Evolutionary conservation across 1,140 invertebrate genomes (phyloP).

Genomic region (Lordiphosa stackelbergi): DNA sequence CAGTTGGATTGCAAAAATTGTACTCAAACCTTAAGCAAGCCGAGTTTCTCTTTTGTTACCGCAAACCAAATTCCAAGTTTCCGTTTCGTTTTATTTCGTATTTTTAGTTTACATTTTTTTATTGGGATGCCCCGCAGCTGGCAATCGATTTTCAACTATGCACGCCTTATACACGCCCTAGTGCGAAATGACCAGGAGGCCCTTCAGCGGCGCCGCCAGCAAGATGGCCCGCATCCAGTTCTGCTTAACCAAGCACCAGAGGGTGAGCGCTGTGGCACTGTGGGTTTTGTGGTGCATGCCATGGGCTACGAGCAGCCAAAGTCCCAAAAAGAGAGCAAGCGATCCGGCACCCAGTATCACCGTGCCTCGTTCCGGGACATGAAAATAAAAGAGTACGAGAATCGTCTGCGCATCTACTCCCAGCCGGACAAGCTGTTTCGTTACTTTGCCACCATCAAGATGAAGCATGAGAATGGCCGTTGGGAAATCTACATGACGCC

Average conservation of each 20-base stretch:
- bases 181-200: not conserved
- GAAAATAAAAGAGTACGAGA: constrained; percentile 46
- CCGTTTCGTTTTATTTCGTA: constrained; percentile 4
- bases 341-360: constrained; percentile 1
- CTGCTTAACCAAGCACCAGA: too few species aligned
- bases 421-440: constrained; percentile 37
- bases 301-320: not conserved
- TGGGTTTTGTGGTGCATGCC: not conserved
- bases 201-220: not conserved
- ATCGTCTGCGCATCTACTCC: constrained; percentile 33
- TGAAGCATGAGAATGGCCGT: constrained; percentile 10
- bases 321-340: not conserved
- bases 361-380: constrained; percentile 32
- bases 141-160: constrained; percentile 3
- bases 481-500: constrained; percentile 50
- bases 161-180: constrained; percentile 7
- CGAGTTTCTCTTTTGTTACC: constrained; percentile 11
- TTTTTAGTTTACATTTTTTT: not conserved
- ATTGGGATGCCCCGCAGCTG: constrained; percentile 22
- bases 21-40: constrained; percentile 28
- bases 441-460: constrained; percentile 53
- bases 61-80: constrained; percentile 35
- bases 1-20: constrained; percentile 28
- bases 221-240: not conserved
- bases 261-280: too few species aligned